These are phyloP conservation scores for Centruroides vittatus DNA, from an alignment of 1,140 invertebrate species.

Conservation along the genomic window DNA sequence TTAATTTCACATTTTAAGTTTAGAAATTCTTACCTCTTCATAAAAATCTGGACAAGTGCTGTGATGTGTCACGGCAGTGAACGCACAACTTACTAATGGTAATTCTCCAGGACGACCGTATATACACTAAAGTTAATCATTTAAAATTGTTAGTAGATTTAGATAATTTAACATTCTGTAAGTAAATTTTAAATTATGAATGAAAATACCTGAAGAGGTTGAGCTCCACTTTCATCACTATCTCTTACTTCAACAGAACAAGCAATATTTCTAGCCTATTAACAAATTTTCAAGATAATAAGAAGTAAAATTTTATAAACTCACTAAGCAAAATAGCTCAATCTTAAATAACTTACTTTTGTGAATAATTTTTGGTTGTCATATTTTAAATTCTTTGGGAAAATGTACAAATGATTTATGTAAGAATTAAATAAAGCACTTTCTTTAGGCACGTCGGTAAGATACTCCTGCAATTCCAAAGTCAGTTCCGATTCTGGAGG, in stretches of 20 bases:
- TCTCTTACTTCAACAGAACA: constrained; percentile 73
- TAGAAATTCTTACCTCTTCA: constrained; percentile 18
- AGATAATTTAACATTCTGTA: too few species aligned
- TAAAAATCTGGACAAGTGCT: constrained; percentile 37
- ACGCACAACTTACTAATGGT: constrained; percentile 42
- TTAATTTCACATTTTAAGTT: too few species aligned
- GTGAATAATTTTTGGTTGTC: constrained; percentile 80
- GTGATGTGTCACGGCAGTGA: constrained; percentile 40
- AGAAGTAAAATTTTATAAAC: too few species aligned
- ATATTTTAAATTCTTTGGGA: constrained; percentile 69
- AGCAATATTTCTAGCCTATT: constrained; percentile 73
- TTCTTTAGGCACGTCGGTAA: constrained; percentile 49
- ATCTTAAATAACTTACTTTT: constrained; percentile 24
- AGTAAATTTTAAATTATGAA: not conserved
- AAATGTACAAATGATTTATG: constrained; percentile 78
- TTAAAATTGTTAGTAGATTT: not conserved
- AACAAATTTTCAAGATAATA: not conserved
- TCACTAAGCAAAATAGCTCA: too few species aligned
- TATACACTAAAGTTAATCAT: constrained; percentile 44
- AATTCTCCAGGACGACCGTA: constrained; percentile 50
- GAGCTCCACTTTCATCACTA: constrained; percentile 49
- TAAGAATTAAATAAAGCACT: constrained; percentile 64
- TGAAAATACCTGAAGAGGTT: constrained; percentile 44
- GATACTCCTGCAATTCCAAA: constrained; percentile 61
- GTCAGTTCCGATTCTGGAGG: constrained; percentile 54